Conservation (phyloP, 2,797 vertebrate species). For the Chloroceryle inda region DNA sequence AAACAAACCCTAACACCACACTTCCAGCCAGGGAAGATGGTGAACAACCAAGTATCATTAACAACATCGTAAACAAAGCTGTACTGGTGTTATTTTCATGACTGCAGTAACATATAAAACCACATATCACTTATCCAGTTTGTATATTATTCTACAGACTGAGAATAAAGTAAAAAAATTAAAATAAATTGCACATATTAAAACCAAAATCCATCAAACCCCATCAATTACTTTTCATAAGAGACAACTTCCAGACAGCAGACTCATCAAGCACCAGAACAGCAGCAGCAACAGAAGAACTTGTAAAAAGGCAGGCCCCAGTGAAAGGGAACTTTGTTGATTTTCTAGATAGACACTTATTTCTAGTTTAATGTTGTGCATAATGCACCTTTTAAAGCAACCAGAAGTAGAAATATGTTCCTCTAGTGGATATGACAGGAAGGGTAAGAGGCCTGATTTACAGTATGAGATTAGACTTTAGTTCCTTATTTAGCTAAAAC, state of each 20-base stretch:
- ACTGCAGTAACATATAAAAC: not conserved
- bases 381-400: not conserved
- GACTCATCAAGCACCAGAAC: not conserved
- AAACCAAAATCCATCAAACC: not conserved
- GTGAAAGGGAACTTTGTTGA: not conserved
- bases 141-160: not conserved
- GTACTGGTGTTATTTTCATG: not conserved
- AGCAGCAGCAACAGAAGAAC: not conserved
- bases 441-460: not conserved
- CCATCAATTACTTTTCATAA: not conserved
- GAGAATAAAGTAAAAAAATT: not conserved
- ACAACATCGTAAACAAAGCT: not conserved
- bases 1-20: not conserved
- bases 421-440: not conserved
- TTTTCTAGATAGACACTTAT: not conserved
- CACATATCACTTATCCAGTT: not conserved
- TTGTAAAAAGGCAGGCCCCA: not conserved
- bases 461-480: not conserved
- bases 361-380: not conserved
- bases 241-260: not conserved
- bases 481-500: not conserved
- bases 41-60: not conserved
- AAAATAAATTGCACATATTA: not conserved
- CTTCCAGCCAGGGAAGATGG: not conserved
- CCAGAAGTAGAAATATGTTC: not conserved